A percentile compares a stretch with the other conserved stretches of the same genome.
phyloP scores from a whole-genome alignment of 35 echinoderm and acorn worm genomes.

The Eucidaris tribuloides region DNA sequence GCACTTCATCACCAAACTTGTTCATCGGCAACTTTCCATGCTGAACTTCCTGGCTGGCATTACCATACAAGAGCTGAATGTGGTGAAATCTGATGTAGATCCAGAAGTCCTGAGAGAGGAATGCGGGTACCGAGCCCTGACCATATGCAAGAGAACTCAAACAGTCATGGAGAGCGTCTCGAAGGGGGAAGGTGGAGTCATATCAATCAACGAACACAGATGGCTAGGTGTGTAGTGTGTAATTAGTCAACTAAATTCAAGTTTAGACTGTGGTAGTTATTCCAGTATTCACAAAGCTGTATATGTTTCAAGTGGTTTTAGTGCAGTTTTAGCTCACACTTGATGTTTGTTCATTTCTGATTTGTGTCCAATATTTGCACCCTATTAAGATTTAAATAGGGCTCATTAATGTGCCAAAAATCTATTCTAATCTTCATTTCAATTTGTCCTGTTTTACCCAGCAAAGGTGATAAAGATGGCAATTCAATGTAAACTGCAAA shows the following conservation, averaged over 20 bases:
- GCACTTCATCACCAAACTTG: slow-evolving; percentile 8
- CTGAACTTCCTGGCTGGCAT: slow-evolving; percentile 67
- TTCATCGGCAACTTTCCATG: slow-evolving; percentile 43
- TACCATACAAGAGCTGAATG: slow-evolving; percentile 34
- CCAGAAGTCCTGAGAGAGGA: neutral
- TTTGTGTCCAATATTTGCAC: neutral
- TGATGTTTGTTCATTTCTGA: neutral
- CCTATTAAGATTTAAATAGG: neutral
- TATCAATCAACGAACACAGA: slow-evolving; percentile 80
- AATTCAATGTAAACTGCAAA: too few relatives aligned
- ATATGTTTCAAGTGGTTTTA: neutral
- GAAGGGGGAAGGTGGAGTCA: slow-evolving; percentile 64
- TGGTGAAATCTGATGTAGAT: neutral
- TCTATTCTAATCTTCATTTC: too few relatives aligned
- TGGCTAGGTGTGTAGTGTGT: slow-evolving; percentile 73
- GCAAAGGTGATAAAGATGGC: too few relatives aligned
- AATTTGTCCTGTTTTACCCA: too few relatives aligned
- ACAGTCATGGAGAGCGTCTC: slow-evolving; percentile 76
- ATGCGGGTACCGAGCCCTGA: slow-evolving; percentile 12
- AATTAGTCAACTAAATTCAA: neutral
- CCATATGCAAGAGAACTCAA: slow-evolving; percentile 46
- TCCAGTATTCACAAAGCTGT: too few relatives aligned
- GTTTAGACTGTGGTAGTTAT: too few relatives aligned
- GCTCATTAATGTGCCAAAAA: neutral
- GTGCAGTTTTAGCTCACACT: neutral